Evolutionary conservation across 2,888 invertebrate genomes (phyloP).

Genomic region (Coenonympha arcania): DNA sequence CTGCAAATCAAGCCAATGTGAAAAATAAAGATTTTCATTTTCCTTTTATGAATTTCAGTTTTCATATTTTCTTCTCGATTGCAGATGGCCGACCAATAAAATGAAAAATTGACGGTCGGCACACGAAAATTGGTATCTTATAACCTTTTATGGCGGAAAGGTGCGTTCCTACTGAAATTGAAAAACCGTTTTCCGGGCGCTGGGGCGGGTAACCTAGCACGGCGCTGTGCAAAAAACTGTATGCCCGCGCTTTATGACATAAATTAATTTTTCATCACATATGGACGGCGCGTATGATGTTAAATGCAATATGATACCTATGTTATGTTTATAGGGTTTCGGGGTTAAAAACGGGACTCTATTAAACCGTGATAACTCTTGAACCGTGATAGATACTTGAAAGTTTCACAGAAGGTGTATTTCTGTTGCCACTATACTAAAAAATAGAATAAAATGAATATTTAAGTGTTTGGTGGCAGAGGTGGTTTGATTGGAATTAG

Average conservation of each 20-base stretch:
- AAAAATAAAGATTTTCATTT: neutral
- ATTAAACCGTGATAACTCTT: no score
- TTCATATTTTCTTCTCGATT: neutral
- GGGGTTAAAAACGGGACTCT: no score
- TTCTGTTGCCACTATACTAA: no score
- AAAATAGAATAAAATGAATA: no score
- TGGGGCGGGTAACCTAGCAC: neutral
- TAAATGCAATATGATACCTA: no score
- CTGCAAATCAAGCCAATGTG: neutral
- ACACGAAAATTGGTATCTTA: constrained; percentile 1
- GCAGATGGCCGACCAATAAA: neutral
- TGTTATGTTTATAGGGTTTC: no score
- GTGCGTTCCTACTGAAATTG: neutral
- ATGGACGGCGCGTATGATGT: neutral
- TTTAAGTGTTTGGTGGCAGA: no score
- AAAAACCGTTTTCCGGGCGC: neutral
- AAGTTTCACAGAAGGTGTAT: no score
- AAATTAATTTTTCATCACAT: constrained; percentile 1
- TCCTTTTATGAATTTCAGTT: neutral
- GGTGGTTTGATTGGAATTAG: no score
- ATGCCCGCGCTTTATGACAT: neutral
- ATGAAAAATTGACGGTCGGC: neutral
- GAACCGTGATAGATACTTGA: no score
- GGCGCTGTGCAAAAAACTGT: neutral
- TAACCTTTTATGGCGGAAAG: neutral